Evolutionary conservation across 2,797 vertebrate genomes (phyloP).

Genomic region (Margarornis squamiger): DNA sequence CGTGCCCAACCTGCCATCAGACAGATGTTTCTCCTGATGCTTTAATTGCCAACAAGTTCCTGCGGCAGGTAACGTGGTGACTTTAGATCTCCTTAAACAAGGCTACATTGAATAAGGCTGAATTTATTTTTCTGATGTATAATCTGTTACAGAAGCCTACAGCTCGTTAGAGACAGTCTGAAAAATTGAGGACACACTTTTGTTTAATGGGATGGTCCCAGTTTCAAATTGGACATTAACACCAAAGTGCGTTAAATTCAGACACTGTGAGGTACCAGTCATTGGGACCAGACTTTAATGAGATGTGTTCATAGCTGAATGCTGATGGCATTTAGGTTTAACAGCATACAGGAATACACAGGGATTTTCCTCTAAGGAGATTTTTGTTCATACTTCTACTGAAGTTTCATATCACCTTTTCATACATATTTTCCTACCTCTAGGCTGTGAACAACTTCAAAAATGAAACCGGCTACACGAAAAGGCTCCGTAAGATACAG

Average conservation of each 20-base stretch:
- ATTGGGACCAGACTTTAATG: not conserved
- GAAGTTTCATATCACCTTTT: not conserved
- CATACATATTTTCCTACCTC: not conserved
- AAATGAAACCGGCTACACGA: conserved; percentile 87
- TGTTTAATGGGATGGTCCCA: not conserved
- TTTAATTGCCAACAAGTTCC: conserved; percentile 95
- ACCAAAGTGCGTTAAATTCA: not conserved
- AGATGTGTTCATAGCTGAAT: not conserved
- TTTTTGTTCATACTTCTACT: accelerated
- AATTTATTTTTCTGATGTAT: not conserved
- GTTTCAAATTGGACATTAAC: not conserved
- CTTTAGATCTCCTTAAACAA: not conserved
- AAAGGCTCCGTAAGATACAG: conserved; percentile 76
- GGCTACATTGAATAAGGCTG: not conserved
- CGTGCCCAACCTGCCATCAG: conserved; percentile 91
- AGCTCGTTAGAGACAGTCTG: not conserved
- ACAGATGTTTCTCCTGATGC: conserved; percentile 92
- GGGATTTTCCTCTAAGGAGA: not conserved
- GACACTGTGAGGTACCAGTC: not conserved
- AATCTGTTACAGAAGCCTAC: not conserved
- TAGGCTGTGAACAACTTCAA: conserved; percentile 97
- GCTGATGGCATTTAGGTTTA: not conserved
- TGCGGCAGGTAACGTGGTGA: conserved; percentile 85
- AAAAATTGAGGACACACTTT: not conserved
- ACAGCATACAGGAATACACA: not conserved